phyloP scores from a whole-genome alignment of 2,888 invertebrate species.

The Apodemia zela region DNA sequence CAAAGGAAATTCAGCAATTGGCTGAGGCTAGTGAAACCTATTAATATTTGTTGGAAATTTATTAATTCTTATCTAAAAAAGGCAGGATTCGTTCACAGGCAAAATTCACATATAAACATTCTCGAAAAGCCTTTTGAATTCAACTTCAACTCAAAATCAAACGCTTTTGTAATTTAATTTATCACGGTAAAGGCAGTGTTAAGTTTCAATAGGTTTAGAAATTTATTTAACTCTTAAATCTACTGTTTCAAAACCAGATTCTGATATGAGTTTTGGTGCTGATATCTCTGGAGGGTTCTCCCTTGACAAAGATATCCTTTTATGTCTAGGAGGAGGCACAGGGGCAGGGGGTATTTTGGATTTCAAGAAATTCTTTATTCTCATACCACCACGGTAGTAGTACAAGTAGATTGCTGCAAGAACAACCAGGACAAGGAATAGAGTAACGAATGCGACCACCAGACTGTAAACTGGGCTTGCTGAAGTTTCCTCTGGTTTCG shows the following conservation, averaged over 20 bases:
- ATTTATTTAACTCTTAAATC: constrained; percentile 42
- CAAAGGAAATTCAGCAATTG: too few species aligned
- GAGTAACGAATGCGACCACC: constrained; percentile 82
- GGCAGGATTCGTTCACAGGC: too few species aligned
- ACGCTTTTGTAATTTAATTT: constrained; percentile 22
- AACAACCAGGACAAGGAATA: constrained; percentile 83
- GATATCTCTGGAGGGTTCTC: constrained; percentile 60
- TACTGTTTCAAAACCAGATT: constrained; percentile 73
- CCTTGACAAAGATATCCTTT: constrained; percentile 59
- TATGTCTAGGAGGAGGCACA: constrained; percentile 69
- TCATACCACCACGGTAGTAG: constrained; percentile 86
- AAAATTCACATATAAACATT: neutral
- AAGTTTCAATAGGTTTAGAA: constrained; percentile 26
- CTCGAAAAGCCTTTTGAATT: neutral
- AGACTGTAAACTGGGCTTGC: constrained; percentile 77
- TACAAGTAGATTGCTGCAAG: constrained; percentile 86
- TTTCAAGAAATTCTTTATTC: constrained; percentile 83
- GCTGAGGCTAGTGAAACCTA: too few species aligned
- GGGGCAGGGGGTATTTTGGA: constrained; percentile 60
- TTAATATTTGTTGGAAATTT: neutral
- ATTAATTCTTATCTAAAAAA: neutral
- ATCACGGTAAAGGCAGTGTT: constrained; percentile 40
- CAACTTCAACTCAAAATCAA: constrained; percentile 18
- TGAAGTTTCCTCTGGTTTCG: constrained; percentile 64
- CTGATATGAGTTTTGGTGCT: constrained; percentile 59